phyloP scores from a whole-genome alignment of 2,888 invertebrate species.

The Podotricha telesiphe region DNA sequence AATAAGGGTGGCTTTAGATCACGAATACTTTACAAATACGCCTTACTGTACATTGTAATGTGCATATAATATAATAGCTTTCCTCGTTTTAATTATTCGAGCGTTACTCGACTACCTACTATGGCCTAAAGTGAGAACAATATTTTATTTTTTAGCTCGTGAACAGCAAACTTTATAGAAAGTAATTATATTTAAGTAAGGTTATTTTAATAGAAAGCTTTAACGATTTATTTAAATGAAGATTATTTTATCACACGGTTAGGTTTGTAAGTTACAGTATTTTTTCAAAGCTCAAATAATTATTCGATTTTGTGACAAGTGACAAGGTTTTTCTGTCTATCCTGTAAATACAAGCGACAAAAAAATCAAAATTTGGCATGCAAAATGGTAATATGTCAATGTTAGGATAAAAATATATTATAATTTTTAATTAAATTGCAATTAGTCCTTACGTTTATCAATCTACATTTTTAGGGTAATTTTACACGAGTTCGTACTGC shows the following conservation, averaged over 20 bases:
- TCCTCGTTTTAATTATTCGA: constrained; percentile 39
- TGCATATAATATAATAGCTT: constrained; percentile 40
- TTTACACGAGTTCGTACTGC: constrained; percentile 12
- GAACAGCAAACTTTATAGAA: background rate
- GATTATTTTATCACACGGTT: too few relatives aligned
- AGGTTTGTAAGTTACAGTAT: background rate
- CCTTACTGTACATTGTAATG: constrained; percentile 36
- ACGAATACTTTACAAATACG: constrained; percentile 25
- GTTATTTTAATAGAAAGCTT: background rate
- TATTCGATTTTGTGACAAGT: background rate
- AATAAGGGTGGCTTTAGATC: constrained; percentile 30
- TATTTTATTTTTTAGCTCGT: constrained; percentile 23
- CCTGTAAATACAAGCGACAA: too few relatives aligned
- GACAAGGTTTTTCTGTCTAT: background rate
- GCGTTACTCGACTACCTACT: constrained; percentile 28
- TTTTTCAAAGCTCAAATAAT: background rate
- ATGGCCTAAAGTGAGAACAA: constrained; percentile 34
- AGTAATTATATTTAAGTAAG: background rate
- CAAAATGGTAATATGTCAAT: too few relatives aligned
- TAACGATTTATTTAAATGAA: background rate
- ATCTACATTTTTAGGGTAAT: background rate
- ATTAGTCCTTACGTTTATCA: background rate
- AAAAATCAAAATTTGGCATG: too few relatives aligned
- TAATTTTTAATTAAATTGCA: too few relatives aligned
- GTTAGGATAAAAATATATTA: too few relatives aligned